These are phyloP conservation scores for Napeogenes inachia DNA, from an alignment of 2,888 invertebrate species.

Conservation along the genomic window DNA sequence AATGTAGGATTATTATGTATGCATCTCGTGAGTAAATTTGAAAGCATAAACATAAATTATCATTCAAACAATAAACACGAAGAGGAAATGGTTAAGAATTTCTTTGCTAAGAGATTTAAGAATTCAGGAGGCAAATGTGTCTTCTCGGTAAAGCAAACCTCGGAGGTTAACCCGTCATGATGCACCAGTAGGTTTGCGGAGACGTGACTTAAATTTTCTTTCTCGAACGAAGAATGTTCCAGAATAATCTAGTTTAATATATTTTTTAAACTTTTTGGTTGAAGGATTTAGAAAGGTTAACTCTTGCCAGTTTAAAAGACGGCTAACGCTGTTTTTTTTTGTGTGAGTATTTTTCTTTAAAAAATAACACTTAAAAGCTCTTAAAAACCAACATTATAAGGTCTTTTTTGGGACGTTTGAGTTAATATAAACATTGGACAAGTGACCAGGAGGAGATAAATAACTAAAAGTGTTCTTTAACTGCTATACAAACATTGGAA, in stretches of 20 bases:
- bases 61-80: not conserved
- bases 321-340: not conserved
- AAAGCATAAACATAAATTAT: not conserved
- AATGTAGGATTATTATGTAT: no score
- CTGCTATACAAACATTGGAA: no score
- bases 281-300: slow-evolving; percentile 4
- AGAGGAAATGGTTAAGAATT: not conserved
- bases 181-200: slow-evolving; percentile 7
- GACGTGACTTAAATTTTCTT: slow-evolving; percentile 7
- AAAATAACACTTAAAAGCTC: not conserved
- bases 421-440: no score
- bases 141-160: slow-evolving; percentile 6
- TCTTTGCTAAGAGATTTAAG: slow-evolving; percentile 6
- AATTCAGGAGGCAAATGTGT: slow-evolving; percentile 7
- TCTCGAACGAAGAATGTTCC: slow-evolving; percentile 6
- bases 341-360: not conserved
- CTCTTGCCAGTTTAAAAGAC: not conserved
- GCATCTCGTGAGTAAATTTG: not conserved
- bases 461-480: no score
- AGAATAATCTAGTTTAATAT: slow-evolving; percentile 7
- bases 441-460: no score
- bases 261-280: slow-evolving; percentile 4
- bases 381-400: no score
- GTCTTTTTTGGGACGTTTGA: no score
- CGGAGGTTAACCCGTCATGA: slow-evolving; percentile 7